A percentile compares a stretch with the other conserved stretches of the same genome.
These are phyloP conservation scores for Caenorhabditis doughertyi DNA, from an alignment of 2,888 invertebrate genomes.

Conservation along the genomic window DNA sequence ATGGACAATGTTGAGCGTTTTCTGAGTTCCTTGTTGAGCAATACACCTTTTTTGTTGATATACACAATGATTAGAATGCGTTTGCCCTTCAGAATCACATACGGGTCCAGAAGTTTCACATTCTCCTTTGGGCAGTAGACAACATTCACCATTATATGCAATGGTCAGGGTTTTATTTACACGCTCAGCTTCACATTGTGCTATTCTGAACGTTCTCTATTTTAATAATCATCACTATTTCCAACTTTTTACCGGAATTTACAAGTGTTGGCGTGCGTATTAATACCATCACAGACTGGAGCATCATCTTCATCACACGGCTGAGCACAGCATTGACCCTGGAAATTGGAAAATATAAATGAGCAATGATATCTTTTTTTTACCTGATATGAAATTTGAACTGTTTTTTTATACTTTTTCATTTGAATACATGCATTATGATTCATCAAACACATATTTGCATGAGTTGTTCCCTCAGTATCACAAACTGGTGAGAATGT, in stretches of 20 bases:
- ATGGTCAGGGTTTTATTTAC: conserved; percentile 63
- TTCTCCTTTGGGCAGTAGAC: conserved; percentile 63
- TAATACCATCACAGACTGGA: conserved; percentile 76
- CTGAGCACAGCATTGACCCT: conserved; percentile 73
- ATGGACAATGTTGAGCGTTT: conserved; percentile 72
- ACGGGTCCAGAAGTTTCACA: conserved; percentile 70
- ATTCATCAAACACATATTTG: conserved; percentile 77
- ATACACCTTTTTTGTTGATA: conserved; percentile 78
- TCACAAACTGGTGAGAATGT: conserved; percentile 71
- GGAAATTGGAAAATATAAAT: too few relatives aligned
- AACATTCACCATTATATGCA: conserved; percentile 75
- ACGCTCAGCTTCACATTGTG: conserved; percentile 77
- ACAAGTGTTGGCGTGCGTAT: conserved; percentile 68
- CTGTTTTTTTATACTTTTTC: conserved; percentile 58
- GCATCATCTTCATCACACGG: conserved; percentile 66
- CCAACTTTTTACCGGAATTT: conserved; percentile 56
- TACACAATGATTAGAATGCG: conserved; percentile 73
- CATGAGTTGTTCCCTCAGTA: conserved; percentile 72
- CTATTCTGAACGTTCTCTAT: conserved; percentile 65
- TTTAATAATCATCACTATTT: background rate
- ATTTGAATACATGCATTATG: conserved; percentile 71
- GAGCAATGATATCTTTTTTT: background rate
- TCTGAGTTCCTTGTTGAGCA: conserved; percentile 60
- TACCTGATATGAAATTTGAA: conserved; percentile 68
- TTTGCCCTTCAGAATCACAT: conserved; percentile 76